Conservation (phyloP, 2,888 invertebrate genomes). For the Hylaea fasciaria region DNA sequence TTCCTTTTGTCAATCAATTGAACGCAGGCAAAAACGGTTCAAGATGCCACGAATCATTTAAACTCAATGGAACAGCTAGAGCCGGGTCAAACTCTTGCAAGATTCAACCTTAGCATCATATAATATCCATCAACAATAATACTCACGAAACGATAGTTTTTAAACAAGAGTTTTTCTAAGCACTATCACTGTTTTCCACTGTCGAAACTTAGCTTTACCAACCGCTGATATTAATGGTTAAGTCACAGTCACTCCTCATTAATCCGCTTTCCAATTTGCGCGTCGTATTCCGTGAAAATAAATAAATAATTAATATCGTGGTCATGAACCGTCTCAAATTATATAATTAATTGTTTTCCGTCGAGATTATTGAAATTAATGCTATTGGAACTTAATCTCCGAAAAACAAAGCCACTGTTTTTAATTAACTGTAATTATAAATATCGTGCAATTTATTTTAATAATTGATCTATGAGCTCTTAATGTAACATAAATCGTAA, state of each 20-base stretch:
- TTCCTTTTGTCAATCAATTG: no score
- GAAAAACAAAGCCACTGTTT: background rate
- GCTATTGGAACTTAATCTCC: constrained; percentile 1
- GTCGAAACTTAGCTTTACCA: constrained; percentile 22
- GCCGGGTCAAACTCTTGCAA: no score
- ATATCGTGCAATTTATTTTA: background rate
- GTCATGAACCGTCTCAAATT: constrained; percentile 33
- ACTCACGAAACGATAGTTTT: no score
- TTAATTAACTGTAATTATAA: background rate
- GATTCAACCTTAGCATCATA: no score
- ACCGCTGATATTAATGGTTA: constrained; percentile 64
- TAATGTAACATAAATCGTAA: background rate
- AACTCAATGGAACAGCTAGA: no score
- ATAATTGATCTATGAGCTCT: background rate
- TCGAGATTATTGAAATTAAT: constrained; percentile 24
- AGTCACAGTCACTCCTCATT: constrained; percentile 47
- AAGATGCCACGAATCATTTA: no score
- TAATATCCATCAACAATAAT: no score
- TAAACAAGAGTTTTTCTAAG: no score
- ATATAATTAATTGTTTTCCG: constrained; percentile 21
- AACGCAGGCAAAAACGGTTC: no score
- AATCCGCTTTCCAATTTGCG: constrained; percentile 45
- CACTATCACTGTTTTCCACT: constrained; percentile 24
- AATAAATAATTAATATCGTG: constrained; percentile 41
- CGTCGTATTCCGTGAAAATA: constrained; percentile 33